These are phyloP conservation scores for Myotis yumanensis DNA, from an alignment of 2,113 vertebrate species.

Conservation along the genomic window DNA sequence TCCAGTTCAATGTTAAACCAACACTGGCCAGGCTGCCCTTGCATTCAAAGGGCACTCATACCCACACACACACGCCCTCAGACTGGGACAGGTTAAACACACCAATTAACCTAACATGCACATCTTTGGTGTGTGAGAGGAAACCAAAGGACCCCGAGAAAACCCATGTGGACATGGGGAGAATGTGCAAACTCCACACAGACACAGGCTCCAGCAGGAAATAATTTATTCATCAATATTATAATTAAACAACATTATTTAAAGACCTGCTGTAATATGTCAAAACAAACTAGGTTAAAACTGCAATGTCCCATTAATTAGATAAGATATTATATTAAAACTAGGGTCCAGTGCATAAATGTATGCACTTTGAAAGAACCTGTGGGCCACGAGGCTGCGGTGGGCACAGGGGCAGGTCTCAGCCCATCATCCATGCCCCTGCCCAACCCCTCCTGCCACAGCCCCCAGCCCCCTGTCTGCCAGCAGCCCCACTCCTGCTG, in stretches of 20 bases:
- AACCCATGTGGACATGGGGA: not conserved
- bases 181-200: not conserved
- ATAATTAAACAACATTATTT: not conserved
- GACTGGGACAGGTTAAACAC: not conserved
- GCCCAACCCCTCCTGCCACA: too few species aligned
- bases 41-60: too few species aligned
- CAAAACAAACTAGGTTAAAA: constrained; percentile 5
- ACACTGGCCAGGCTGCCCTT: not conserved
- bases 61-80: not conserved
- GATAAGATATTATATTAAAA: not conserved
- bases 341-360: too few species aligned
- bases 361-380: too few species aligned
- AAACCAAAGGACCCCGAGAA: not conserved
- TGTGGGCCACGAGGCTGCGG: too few species aligned
- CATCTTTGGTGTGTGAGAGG: too few species aligned
- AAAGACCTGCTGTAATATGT: not conserved
- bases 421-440: too few species aligned
- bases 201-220: not conserved
- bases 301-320: not conserved
- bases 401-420: too few species aligned
- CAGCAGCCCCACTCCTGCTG: too few species aligned
- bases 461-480: too few species aligned
- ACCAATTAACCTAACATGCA: not conserved
- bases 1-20: not conserved
- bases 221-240: not conserved